phyloP scores from a whole-genome alignment of 2,888 invertebrate genomes.

The Nebria salina region DNA sequence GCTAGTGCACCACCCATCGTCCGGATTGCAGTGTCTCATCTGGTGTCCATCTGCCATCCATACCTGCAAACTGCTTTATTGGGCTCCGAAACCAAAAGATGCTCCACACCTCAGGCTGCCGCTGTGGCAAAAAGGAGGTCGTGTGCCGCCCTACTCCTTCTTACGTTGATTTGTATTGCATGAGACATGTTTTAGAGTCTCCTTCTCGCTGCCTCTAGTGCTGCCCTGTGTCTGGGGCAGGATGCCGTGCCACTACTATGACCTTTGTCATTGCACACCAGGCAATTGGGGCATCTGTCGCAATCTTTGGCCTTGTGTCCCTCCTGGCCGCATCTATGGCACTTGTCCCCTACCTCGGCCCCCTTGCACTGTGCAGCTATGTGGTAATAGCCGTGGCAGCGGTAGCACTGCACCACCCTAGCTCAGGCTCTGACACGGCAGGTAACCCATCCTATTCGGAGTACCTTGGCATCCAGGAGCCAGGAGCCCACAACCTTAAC shows the following conservation, averaged over 20 bases:
- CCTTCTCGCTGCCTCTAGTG: too few relatives aligned
- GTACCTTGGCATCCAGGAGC: neutral
- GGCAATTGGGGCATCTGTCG: too few relatives aligned
- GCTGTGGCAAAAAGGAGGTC: slow-evolving; percentile 15
- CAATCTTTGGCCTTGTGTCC: too few relatives aligned
- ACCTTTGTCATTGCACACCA: too few relatives aligned
- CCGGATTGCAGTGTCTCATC: slow-evolving; percentile 8
- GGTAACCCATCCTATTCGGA: slow-evolving; percentile 3
- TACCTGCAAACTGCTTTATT: neutral
- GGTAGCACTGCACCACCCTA: slow-evolving; percentile 16
- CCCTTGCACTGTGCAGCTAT: slow-evolving; percentile 12
- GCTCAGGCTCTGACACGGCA: neutral
- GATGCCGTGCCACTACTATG: too few relatives aligned
- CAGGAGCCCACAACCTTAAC: too few relatives aligned
- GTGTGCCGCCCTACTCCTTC: slow-evolving; percentile 3
- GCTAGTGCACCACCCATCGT: neutral
- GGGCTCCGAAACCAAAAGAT: neutral
- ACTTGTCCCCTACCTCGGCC: neutral
- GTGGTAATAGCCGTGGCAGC: slow-evolving; percentile 43
- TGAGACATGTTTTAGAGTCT: too few relatives aligned
- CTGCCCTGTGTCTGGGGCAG: too few relatives aligned
- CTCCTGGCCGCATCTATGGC: too few relatives aligned
- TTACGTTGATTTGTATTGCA: too few relatives aligned
- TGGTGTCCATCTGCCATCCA: neutral
- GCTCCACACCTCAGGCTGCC: neutral